These are phyloP conservation scores for Bradysia coprophila DNA, from an alignment of 1,140 invertebrate species.

Conservation along the genomic window DNA sequence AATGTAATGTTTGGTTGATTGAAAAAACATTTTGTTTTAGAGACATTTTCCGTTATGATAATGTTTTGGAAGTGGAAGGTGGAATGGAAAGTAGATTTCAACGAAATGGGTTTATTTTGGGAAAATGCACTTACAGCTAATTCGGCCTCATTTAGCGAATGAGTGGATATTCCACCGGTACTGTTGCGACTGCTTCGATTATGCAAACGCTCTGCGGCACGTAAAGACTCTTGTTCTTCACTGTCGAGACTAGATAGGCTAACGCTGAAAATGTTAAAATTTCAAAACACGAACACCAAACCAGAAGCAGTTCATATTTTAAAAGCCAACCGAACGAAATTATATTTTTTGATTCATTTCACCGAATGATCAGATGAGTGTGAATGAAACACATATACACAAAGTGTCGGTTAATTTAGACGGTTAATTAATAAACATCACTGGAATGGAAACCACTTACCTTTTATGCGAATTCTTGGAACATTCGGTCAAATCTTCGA, in stretches of 20 bases:
- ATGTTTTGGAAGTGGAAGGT: background rate
- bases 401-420: no score
- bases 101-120: no score
- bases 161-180: slow-evolving; percentile 51
- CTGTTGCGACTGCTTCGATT: slow-evolving; percentile 26
- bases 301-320: no score
- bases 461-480: slow-evolving; percentile 14
- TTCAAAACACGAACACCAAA: background rate
- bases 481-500: slow-evolving; percentile 37
- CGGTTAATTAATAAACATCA: background rate
- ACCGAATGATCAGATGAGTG: background rate
- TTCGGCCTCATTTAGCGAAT: slow-evolving; percentile 71
- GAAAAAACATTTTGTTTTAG: no score
- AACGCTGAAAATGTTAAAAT: slow-evolving; percentile 7
- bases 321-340: no score
- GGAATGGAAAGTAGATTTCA: no score
- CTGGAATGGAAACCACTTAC: background rate
- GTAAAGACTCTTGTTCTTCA: slow-evolving; percentile 29
- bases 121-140: slow-evolving; percentile 36
- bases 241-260: slow-evolving; percentile 35
- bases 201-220: slow-evolving; percentile 19
- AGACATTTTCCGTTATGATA: no score
- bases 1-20: no score
- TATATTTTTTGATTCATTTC: background rate
- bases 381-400: no score